Evolutionary conservation across 2,113 vertebrate species (phyloP).

Genomic region (Periophthalmodon schlosseri): DNA sequence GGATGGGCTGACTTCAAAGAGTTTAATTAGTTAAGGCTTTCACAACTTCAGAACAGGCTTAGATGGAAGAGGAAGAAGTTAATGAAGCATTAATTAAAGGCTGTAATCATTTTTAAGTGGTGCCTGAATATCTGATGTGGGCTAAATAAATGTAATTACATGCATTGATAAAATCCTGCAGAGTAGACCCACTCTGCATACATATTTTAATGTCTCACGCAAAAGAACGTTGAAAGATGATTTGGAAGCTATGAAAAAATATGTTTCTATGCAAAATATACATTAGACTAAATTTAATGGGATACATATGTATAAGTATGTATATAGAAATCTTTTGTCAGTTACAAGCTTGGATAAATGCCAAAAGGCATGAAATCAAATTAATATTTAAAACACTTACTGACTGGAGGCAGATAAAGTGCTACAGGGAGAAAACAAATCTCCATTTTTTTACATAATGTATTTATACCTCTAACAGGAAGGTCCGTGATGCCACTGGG

Average conservation of each 20-base stretch:
- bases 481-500: constrained; percentile 92
- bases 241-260: background rate
- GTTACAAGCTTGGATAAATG: background rate
- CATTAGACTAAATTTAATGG: background rate
- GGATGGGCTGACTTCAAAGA: background rate
- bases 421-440: background rate
- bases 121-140: background rate
- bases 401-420: background rate
- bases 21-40: background rate
- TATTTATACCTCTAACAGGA: constrained; percentile 75
- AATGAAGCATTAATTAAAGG: constrained; percentile 4
- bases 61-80: constrained; percentile 4
- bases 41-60: background rate
- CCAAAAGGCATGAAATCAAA: background rate
- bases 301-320: background rate
- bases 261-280: background rate
- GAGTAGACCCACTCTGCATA: background rate
- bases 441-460: background rate
- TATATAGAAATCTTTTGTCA: background rate
- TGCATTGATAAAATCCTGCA: constrained; percentile 2
- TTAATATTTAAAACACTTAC: background rate
- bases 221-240: background rate
- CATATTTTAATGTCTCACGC: background rate
- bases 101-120: constrained; percentile 7
- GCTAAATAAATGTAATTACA: constrained; percentile 3